A percentile compares a stretch with the other conserved stretches of the same genome.
phyloP scores from a whole-genome alignment of 2,888 invertebrate species.

The Noctuana brunneofusca region DNA sequence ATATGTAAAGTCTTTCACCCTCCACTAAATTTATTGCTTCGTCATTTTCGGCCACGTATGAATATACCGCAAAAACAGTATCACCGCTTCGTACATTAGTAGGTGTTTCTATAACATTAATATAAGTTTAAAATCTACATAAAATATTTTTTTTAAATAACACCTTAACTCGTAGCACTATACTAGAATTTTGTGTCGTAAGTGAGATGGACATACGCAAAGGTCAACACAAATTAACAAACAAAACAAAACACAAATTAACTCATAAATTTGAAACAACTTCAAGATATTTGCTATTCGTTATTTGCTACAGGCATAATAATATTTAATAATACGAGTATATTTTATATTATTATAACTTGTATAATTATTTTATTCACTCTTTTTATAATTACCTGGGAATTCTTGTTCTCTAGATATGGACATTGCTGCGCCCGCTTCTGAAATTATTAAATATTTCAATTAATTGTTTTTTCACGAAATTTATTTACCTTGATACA shows the following conservation, averaged over 20 bases:
- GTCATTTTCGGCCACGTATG: conserved; percentile 93
- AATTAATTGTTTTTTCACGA: background rate
- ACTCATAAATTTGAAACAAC: too few species aligned
- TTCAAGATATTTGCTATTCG: too few species aligned
- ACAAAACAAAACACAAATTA: too few species aligned
- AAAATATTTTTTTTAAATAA: background rate
- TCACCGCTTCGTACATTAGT: conserved; percentile 87
- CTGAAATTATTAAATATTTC: conserved; percentile 66
- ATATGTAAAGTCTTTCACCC: conserved; percentile 93
- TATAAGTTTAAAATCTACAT: too few species aligned
- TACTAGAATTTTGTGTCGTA: too few species aligned
- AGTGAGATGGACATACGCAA: too few species aligned
- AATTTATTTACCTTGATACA: background rate
- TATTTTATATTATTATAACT: too few species aligned
- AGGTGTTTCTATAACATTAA: conserved; percentile 59
- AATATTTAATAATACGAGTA: too few species aligned
- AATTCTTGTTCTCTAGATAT: conserved; percentile 87
- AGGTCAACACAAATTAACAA: too few species aligned
- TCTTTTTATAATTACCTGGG: conserved; percentile 54
- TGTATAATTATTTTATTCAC: background rate
- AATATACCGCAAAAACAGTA: conserved; percentile 91
- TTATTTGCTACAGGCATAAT: too few species aligned
- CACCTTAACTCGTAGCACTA: too few species aligned
- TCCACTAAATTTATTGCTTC: conserved; percentile 95
- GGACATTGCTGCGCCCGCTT: conserved; percentile 86